Evolutionary conservation across 2,888 invertebrate species (phyloP).

Genomic region (Leucania comma): DNA sequence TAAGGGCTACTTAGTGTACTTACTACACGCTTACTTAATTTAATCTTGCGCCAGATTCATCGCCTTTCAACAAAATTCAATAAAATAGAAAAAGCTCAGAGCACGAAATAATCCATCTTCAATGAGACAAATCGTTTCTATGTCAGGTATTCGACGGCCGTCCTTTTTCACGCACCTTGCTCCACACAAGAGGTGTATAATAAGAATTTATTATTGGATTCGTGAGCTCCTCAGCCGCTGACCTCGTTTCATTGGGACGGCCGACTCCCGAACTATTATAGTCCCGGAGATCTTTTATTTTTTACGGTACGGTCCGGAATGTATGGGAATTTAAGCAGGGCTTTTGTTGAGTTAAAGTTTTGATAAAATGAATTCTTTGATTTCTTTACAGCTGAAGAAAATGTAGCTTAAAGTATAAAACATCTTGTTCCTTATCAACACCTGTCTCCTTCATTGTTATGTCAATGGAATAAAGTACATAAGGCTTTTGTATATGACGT

Average conservation of each 20-base stretch:
- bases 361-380: background rate
- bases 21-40: too few relatives aligned
- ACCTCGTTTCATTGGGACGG: conserved; percentile 75
- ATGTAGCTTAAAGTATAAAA: background rate
- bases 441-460: too few relatives aligned
- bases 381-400: background rate
- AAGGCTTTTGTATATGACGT: background rate
- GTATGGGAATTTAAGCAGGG: conserved; percentile 15
- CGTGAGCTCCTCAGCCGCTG: conserved; percentile 71
- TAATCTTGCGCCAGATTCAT: background rate
- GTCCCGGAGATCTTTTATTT: conserved; percentile 29
- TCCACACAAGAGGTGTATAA: conserved; percentile 72
- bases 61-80: background rate
- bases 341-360: conserved; percentile 20
- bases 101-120: conserved; percentile 17
- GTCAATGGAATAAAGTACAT: background rate
- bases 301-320: conserved; percentile 32
- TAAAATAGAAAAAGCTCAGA: background rate
- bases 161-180: conserved; percentile 48
- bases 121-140: conserved; percentile 37
- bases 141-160: conserved; percentile 29
- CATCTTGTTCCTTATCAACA: background rate
- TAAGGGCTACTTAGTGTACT: too few relatives aligned
- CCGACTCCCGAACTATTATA: conserved; percentile 52
- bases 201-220: conserved; percentile 83